Evolutionary conservation across 2,113 vertebrate species (phyloP).

Genomic region (Xerus inauris): DNA sequence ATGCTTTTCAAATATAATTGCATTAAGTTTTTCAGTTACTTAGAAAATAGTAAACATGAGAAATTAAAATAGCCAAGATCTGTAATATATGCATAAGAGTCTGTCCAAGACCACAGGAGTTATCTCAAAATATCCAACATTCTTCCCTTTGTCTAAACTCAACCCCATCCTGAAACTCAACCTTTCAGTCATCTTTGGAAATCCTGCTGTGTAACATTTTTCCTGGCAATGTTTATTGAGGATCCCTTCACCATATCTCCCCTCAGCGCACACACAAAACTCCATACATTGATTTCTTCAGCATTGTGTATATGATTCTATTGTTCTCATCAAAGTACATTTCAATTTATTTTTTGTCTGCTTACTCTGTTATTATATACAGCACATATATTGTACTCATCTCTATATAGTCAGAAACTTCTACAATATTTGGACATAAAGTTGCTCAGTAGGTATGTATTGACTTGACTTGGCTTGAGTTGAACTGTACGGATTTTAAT

Average conservation of each 20-base stretch:
- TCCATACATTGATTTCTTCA: not conserved
- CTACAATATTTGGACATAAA: not conserved
- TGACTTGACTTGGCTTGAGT: not conserved
- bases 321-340: not conserved
- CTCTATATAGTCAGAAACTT: not conserved
- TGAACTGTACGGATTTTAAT: conserved; percentile 49
- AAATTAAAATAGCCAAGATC: not conserved
- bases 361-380: not conserved
- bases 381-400: not conserved
- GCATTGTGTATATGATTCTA: not conserved
- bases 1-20: conserved; percentile 17
- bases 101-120: not conserved
- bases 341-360: not conserved
- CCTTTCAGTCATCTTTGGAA: not conserved
- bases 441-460: not conserved
- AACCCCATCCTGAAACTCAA: not conserved
- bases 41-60: not conserved
- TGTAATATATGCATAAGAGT: not conserved
- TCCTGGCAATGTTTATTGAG: not conserved
- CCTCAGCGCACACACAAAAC: not conserved
- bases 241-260: not conserved
- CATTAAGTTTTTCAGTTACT: not conserved
- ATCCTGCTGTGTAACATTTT: not conserved
- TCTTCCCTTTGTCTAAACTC: not conserved
- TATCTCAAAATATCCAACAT: not conserved